A percentile compares a stretch with the other conserved stretches of the same genome.
phyloP scores from a whole-genome alignment of 2,888 invertebrate genomes.

The Rotaria macrura region DNA sequence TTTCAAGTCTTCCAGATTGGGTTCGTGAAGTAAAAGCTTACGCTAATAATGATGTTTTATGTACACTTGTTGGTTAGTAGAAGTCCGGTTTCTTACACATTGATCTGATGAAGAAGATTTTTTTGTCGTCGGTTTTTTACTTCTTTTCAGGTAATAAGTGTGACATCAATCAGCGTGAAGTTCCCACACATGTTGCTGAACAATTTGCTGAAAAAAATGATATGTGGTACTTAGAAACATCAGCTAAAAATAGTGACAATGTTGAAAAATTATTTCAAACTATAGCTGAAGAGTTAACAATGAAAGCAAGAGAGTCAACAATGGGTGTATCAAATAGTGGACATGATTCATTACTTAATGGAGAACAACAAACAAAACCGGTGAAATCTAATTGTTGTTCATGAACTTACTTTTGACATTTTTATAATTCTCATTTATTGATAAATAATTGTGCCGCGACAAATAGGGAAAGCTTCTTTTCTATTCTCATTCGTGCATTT shows the following conservation, averaged over 20 bases:
- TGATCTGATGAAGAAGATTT: background rate
- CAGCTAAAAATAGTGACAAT: conserved; percentile 92
- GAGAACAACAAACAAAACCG: background rate
- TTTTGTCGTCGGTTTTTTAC: background rate
- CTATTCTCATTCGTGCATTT: background rate
- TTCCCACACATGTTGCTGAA: conserved; percentile 79
- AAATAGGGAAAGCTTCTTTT: background rate
- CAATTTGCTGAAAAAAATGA: conserved; percentile 87
- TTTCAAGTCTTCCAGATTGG: conserved; percentile 93
- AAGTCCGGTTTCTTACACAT: background rate
- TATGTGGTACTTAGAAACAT: conserved; percentile 87
- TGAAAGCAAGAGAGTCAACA: conserved; percentile 38
- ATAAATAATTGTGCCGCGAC: background rate
- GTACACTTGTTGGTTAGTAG: conserved; percentile 76
- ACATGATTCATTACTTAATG: background rate
- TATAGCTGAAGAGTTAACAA: conserved; percentile 67
- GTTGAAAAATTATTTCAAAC: conserved; percentile 91
- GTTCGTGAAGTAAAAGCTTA: conserved; percentile 91
- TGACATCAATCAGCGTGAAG: conserved; percentile 80
- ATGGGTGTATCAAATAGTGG: background rate
- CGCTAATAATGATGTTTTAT: conserved; percentile 81
- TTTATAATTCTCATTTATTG: background rate
- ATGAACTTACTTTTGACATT: background rate
- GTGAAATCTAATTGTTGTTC: conserved; percentile 12
- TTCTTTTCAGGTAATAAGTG: conserved; percentile 73